phyloP scores from a whole-genome alignment of 1,140 invertebrate species.

The Ceratina australensis region DNA sequence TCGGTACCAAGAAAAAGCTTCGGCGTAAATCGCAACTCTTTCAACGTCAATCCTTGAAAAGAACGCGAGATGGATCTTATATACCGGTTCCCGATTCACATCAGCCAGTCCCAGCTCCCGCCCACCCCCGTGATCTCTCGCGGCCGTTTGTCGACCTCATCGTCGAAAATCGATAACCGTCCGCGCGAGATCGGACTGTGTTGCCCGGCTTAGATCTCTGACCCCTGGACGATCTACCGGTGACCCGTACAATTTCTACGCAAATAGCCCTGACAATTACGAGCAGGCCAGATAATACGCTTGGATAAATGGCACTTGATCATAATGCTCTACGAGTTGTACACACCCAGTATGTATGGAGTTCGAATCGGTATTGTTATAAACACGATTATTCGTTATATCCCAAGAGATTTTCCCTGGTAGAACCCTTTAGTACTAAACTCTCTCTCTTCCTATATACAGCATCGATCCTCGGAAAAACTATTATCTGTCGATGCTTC shows the following conservation, averaged over 20 bases:
- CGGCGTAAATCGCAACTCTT: constrained; percentile 64
- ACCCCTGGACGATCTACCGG: constrained; percentile 33
- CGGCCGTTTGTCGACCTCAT: constrained; percentile 30
- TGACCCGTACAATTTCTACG: constrained; percentile 4
- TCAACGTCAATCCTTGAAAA: constrained; percentile 65
- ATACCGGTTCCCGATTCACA: constrained; percentile 54
- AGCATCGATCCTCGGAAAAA: too few species aligned
- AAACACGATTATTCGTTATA: too few species aligned
- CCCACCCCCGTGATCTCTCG: constrained; percentile 22
- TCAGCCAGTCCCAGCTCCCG: constrained; percentile 10
- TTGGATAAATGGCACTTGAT: too few species aligned
- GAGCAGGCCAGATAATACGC: too few species aligned
- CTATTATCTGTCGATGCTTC: too few species aligned
- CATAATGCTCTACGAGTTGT: too few species aligned
- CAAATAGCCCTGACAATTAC: too few species aligned
- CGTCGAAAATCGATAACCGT: constrained; percentile 54
- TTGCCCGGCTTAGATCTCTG: constrained; percentile 9
- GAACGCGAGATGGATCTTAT: constrained; percentile 62
- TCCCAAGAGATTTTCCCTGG: too few species aligned
- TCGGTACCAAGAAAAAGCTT: constrained; percentile 43
- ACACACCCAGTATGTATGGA: too few species aligned
- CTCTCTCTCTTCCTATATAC: too few species aligned
- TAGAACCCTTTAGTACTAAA: too few species aligned
- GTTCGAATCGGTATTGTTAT: too few species aligned
- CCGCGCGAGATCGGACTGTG: constrained; percentile 28